These are phyloP conservation scores for Polylopha cassiicola DNA, from an alignment of 2,888 invertebrate genomes.

Conservation along the genomic window DNA sequence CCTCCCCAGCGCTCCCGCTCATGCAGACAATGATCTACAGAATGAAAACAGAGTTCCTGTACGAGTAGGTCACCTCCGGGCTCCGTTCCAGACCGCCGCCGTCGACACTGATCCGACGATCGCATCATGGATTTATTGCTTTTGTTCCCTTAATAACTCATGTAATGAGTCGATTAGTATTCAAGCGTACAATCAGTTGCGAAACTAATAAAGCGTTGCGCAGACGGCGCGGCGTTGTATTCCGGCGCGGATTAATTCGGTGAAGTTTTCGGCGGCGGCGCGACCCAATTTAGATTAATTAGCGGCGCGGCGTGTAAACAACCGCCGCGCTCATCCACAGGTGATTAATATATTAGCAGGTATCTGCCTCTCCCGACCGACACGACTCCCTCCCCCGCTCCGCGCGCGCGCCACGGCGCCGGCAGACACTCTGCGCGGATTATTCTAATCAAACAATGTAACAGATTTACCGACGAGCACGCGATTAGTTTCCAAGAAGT, in stretches of 20 bases:
- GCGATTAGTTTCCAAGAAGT: no score
- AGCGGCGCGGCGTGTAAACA: slow-evolving; percentile 19
- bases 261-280: slow-evolving; percentile 26
- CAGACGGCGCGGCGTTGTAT: slow-evolving; percentile 10
- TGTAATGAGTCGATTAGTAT: slow-evolving; percentile 29
- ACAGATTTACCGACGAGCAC: no score
- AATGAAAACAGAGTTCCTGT: no score
- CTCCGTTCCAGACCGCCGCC: no score
- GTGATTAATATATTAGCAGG: slow-evolving; percentile 22
- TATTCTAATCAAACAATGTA: no score
- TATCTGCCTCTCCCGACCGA: slow-evolving; percentile 9
- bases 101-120: slow-evolving; percentile 9
- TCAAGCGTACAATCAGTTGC: slow-evolving; percentile 29
- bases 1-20: no score
- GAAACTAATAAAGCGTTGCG: slow-evolving; percentile 30
- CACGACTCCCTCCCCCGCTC: no score
- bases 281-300: slow-evolving; percentile 25
- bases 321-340: slow-evolving; percentile 17
- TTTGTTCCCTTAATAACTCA: slow-evolving; percentile 11
- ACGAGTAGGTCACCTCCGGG: no score
- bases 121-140: slow-evolving; percentile 17
- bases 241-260: slow-evolving; percentile 27
- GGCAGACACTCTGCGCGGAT: no score
- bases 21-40: no score
- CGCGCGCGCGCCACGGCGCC: no score